Evolutionary conservation across 1,140 invertebrate genomes (phyloP), one percentile per base, ranked within the genome.

Genomic region (Cydia amplana): DNA sequence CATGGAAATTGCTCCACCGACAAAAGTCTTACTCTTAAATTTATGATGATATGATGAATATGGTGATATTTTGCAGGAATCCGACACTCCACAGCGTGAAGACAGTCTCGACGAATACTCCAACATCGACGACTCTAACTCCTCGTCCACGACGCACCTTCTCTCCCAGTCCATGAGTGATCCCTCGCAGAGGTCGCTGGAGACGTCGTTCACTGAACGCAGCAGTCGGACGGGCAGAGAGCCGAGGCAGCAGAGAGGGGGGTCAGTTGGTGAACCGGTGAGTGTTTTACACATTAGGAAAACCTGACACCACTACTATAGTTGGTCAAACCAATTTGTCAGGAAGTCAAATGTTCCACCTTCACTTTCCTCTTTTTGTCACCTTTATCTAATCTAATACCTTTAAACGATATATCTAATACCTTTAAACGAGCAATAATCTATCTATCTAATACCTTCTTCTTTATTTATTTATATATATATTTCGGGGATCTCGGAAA

Each of bases 161-260:
- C 80, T 93, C 0, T 90, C 91, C 5, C 91, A 92, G 73, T 91
- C 91, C 2, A 78, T 87, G n/a, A 88, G 87, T 70, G 88, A 89
- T 9, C 79, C 83, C 3, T 87, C 89, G 0, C 86, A 84, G 49
- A 77, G 78, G 14, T 86, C 85, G 0, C 16, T 87, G 40, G 89
- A 90, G 72, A 90, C 87, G 0, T 86, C 85, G 6, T 89, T 90
- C 78, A 86, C 85, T 32, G 87, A 89, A 28, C 77, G 77, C 10
- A 77, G 77, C 5, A 75, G 78, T 23, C 72, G 79, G n/a, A 25
- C 80, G 3, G 72, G 65, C 0, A 77, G 78, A 73, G 81, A 77
- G 73, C 36, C 77, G 3, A 79, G 86, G 65, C 84, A 82, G 25
- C 79, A 81, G 10, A 82, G 87, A 6, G 73, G 82, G 0, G 86